Evolutionary conservation across 2,888 invertebrate genomes (phyloP).

Genomic region (Drosophila merina): DNA sequence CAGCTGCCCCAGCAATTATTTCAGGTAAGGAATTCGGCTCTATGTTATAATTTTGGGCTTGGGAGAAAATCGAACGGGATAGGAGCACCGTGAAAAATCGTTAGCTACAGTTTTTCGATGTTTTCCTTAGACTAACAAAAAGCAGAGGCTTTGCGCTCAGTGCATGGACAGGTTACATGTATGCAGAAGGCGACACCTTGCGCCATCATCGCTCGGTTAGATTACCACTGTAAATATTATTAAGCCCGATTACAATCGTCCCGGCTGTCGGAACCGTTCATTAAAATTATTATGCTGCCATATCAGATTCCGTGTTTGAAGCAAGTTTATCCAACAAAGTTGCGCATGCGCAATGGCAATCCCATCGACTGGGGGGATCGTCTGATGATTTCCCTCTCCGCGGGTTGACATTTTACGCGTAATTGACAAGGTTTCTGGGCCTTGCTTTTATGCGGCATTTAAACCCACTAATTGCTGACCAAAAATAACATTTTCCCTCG

Average conservation of each 20-base stretch:
- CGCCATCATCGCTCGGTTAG: conserved; percentile 56
- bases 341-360: conserved; percentile 68
- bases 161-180: conserved; percentile 23
- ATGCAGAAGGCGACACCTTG: conserved; percentile 68
- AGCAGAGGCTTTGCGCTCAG: conserved; percentile 20
- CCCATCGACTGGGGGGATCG: conserved; percentile 6
- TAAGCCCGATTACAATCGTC: conserved; percentile 73
- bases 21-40: conserved; percentile 57
- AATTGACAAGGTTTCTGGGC: conserved; percentile 63
- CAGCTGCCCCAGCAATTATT: conserved; percentile 75
- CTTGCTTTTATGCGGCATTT: conserved; percentile 80
- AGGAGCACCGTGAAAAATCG: not conserved
- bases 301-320: conserved; percentile 56
- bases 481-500: conserved; percentile 65
- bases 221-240: conserved; percentile 81
- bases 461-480: conserved; percentile 79
- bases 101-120: not conserved
- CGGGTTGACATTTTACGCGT: conserved; percentile 58
- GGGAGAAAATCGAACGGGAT: conserved; percentile 20
- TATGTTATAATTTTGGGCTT: conserved; percentile 52
- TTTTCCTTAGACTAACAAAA: not conserved
- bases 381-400: not conserved
- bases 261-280: conserved; percentile 63
- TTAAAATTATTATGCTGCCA: conserved; percentile 57
- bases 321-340: conserved; percentile 38